These are phyloP conservation scores for Pachycephala philippinensis DNA, from an alignment of 2,113 vertebrate species.

Conservation along the genomic window DNA sequence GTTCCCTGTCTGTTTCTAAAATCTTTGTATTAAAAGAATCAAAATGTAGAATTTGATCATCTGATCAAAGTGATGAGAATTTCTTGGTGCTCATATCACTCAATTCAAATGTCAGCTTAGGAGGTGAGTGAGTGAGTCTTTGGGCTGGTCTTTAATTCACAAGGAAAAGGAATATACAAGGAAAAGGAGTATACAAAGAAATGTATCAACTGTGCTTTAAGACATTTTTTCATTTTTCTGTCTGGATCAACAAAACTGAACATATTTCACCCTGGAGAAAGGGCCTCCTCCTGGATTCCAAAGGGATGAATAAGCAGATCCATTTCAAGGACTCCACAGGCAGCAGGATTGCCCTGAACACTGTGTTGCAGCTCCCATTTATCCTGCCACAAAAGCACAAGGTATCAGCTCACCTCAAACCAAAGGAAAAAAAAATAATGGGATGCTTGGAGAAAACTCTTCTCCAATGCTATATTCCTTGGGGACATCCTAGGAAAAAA, in stretches of 20 bases:
- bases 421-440: not conserved
- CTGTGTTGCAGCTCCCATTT: not conserved
- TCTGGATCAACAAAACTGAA: not conserved
- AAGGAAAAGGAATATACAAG: not conserved
- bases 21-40: not conserved
- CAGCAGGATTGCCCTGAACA: not conserved
- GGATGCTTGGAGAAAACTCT: slow-evolving; percentile 6
- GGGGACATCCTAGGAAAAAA: not conserved
- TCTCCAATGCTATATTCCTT: not conserved
- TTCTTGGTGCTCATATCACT: not conserved
- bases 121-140: not conserved
- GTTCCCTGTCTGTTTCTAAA: not conserved
- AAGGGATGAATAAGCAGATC: not conserved
- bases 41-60: not conserved
- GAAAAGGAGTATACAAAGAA: not conserved
- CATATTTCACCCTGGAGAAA: not conserved
- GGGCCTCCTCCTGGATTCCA: not conserved
- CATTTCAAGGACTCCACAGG: slow-evolving; percentile 1
- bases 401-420: not conserved
- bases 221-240: not conserved
- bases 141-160: not conserved
- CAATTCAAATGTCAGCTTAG: not conserved
- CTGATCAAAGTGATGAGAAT: not conserved
- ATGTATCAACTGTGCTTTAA: not conserved
- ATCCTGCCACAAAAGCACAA: not conserved